Evolutionary conservation across 2,888 invertebrate species (phyloP).

Genomic region (Conchocele bisecta): DNA sequence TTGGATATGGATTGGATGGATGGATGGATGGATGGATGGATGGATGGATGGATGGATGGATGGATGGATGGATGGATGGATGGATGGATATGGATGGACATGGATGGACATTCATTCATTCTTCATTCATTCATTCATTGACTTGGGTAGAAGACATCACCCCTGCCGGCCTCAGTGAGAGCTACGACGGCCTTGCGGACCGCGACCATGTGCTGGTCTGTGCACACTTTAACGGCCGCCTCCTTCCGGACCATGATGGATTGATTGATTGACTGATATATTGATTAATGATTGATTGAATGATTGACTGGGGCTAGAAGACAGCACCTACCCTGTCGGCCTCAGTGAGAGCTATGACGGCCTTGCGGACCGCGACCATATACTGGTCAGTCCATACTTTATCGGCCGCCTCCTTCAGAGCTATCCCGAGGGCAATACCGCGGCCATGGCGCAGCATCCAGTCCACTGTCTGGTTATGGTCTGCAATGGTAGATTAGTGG

Average conservation of each 20-base stretch:
- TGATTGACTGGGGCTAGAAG: background rate
- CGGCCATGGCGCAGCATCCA: slow-evolving; percentile 92
- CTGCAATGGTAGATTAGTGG: too few relatives aligned
- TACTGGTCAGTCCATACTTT: slow-evolving; percentile 87
- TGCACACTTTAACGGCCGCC: slow-evolving; percentile 88
- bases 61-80: too few relatives aligned
- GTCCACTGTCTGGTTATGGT: slow-evolving; percentile 83
- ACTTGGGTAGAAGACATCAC: slow-evolving; percentile 17
- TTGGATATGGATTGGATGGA: too few relatives aligned
- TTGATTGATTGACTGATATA: too few relatives aligned
- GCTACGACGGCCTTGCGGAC: slow-evolving; percentile 88
- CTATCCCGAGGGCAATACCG: slow-evolving; percentile 92
- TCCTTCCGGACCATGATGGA: slow-evolving; percentile 95
- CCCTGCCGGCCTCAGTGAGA: slow-evolving; percentile 89
- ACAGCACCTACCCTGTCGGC: slow-evolving; percentile 87
- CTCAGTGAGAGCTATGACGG: slow-evolving; percentile 88
- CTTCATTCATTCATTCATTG: too few relatives aligned
- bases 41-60: too few relatives aligned
- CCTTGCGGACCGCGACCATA: slow-evolving; percentile 88
- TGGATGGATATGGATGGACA: too few relatives aligned
- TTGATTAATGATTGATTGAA: too few relatives aligned
- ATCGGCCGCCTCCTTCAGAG: slow-evolving; percentile 91
- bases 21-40: too few relatives aligned
- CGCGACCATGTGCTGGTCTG: slow-evolving; percentile 87
- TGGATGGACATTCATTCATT: too few relatives aligned